These are phyloP conservation scores for Tachysurus fulvidraco DNA, from an alignment of 2,113 vertebrate genomes.

Conservation along the genomic window DNA sequence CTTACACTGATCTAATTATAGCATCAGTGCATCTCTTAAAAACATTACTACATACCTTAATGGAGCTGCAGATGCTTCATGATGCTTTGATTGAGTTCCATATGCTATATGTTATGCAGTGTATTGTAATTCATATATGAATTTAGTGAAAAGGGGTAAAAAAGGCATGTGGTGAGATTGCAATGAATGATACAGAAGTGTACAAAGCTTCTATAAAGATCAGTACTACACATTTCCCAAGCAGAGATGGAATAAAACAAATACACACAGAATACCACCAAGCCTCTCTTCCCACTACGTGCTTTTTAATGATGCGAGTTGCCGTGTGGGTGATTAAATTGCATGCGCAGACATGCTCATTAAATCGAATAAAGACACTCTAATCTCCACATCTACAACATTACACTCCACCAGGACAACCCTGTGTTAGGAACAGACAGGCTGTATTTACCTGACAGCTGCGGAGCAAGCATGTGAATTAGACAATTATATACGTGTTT, in stretches of 20 bases:
- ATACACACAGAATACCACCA: conserved; percentile 22
- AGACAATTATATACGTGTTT: conserved; percentile 23
- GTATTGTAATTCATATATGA: neutral
- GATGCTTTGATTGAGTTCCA: neutral
- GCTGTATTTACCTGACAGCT: conserved; percentile 32
- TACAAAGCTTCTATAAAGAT: neutral
- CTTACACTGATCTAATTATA: conserved; percentile 1
- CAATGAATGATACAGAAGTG: neutral
- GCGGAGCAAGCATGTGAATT: conserved; percentile 3
- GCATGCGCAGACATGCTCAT: conserved; percentile 51
- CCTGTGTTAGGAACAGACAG: conserved; percentile 14
- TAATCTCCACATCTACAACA: conserved; percentile 30
- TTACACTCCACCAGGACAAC: conserved; percentile 20
- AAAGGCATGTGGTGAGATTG: conserved; percentile 1
- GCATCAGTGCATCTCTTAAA: neutral
- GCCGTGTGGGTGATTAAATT: conserved; percentile 59
- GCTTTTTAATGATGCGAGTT: conserved; percentile 57
- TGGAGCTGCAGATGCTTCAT: neutral
- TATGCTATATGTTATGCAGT: neutral
- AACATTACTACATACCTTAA: neutral
- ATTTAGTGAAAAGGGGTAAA: neutral
- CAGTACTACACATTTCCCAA: neutral
- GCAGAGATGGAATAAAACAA: neutral
- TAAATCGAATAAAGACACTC: conserved; percentile 54
- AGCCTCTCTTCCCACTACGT: conserved; percentile 47